Base-by-base conservation (phyloP, 1,140 invertebrate genomes). In the Drosophila nasuta region DNA sequence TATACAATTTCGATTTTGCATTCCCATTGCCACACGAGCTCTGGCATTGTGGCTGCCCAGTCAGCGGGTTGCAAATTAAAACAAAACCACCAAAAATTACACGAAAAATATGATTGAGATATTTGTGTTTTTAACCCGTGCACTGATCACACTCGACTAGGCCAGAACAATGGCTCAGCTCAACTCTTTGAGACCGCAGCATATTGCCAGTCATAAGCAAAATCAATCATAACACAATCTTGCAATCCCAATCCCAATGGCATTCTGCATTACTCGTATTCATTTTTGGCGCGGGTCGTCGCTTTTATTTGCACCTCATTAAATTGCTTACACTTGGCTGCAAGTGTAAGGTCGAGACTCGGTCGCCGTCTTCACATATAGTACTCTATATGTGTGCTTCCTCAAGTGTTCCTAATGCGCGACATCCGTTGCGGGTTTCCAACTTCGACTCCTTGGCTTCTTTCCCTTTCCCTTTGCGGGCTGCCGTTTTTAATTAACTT, bases 381-480 rank as follows among this genome's bases (percentile, higher is more conserved):
- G 33, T 33, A 8, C 33, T 33, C 20, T 3, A 20, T 20, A 33
- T 74, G 60, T 60, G 69, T 88, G 85, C 68, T 80, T 72, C 57
- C 81, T 89, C 86, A 78, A 89, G 85, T 89, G 85, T 90, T 72
- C 68, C 75, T 91, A 91, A 91, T 91, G 91, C 77, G 87, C 82
- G 87, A 91, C 91, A 91, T 91, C 91, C 91, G 91, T 73, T 91
- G 56, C 63, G 45, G 71, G 60, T 68, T 66, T 59, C 2, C 56
- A 3, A 20, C 46, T 38, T 8, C 35, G 35, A 38, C 35, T 77
- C 49, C 38, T 56, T 72, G 25, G 59, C 60, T 25, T 25, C 17
- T 17, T 17, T 17, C 20, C 17, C 17, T 45, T 63, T 41, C 38
- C 57, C 59, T 58, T 13, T 6, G 35, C 35, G 35, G 35, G 35